Evolutionary conservation across 2,888 invertebrate species (phyloP), one percentile per base, ranked within the genome.

Genomic region (Acrobasis suavella): DNA sequence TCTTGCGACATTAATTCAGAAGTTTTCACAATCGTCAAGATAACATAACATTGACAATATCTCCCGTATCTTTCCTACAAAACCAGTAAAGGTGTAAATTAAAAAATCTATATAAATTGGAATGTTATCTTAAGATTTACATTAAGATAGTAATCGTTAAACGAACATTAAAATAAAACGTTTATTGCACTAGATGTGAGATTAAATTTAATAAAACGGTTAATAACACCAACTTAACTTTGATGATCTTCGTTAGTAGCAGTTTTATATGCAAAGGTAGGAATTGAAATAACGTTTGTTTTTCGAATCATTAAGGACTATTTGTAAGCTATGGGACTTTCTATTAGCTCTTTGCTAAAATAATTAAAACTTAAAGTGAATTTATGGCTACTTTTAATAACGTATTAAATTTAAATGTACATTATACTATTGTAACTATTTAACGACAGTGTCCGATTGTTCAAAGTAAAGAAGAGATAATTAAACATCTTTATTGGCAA

Each of bases 41-140:
- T 16, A 37, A 51, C 39, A 60, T 51, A 60, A 38, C 39, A 39
- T 60, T 17, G 32, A 54, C 10, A 61, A 54, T 51, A 51, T 22
- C 51, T 17, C 22, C n/a, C n/a, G 46, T 46, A 46, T 46, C 46
- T 46, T n/a, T 14, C 46, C 12, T 12, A 51, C 16, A 22, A 22
- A 51, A 51, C 51, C 51, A 51, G 17, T 51, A 10, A 10, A 22
- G 17, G 51, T 17, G 51, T 51, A 51, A 51, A 22, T 51, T 51
- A 51, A 51, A 51, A 51, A 51, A 51, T 14, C 17, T 17, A 22
- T 22, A 51, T 51, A 51, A 51, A 22, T 51, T 51, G 51, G 51
- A 51, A 22, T 51, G 16, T 51, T 51, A 51, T 51, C 51, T 51
- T 10, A 22, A 17, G 51, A 51, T 22, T 22, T 51, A 17, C 51